Evolutionary conservation across 2,113 vertebrate species (phyloP), one percentile per base, ranked within the genome.

Genomic region (Stictonetta naevosa): DNA sequence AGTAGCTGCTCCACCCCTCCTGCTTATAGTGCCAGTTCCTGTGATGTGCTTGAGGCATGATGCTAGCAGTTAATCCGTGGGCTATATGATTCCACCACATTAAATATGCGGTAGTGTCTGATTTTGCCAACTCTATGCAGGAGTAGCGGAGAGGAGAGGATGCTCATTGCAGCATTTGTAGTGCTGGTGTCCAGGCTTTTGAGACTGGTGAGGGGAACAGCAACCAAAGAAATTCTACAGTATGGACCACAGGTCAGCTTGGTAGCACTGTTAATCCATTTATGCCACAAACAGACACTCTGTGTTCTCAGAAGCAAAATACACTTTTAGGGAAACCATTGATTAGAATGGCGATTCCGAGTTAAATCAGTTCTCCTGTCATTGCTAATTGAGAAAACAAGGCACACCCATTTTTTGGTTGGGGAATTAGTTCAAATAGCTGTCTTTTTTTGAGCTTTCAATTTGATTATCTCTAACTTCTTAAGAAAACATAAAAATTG

Each of bases 171-270:
- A 91, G 80, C 72, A 50, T 85, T 48, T 8, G 2, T 13, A 60
- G 38, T 11, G 21, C 77, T 89, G 77, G 44, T 71, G 60, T 52
- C 66, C 95, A 83, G 87, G 87, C 68, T 88, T 93, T 91, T 44
- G 77, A 90, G n/a, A 48, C 10, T 18, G 48, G n/a, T 19, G 29
- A 46, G 52, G 58, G 31, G 88, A 97, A 95, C 48, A 72, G 89
- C 75, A 93, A 94, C 88, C 67, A n/a, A 68, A 76, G 75, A 89
- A 91, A 74, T 82, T 93, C 90, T 94, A 90, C 82, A 86, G 86
- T 76, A 52, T 20, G 11, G 63, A 59, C 55, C 88, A 64, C 80
- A 92, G 73, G 83, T 95, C 66, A 72, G 16, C 13, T 50, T 31
- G 18, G 29, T 53, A 67, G 52, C 21, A 21, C 33, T 62, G 15